Conservation (phyloP, 2,113 vertebrate genomes). For the Pteropus alecto region DNA sequence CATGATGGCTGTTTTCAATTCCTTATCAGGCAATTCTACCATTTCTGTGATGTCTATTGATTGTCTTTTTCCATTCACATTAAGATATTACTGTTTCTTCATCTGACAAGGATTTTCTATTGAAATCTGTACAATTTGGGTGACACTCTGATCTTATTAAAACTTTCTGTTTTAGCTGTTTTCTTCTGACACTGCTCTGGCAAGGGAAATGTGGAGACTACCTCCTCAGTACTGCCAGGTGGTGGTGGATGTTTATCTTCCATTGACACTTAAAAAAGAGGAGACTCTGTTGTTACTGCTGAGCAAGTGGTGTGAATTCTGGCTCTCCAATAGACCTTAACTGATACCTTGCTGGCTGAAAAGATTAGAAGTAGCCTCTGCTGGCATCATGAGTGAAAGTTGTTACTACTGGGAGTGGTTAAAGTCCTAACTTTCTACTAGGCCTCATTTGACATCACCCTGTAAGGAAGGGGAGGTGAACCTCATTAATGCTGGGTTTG, state of each 20-base stretch:
- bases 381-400: background rate
- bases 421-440: background rate
- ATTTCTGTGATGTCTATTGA: background rate
- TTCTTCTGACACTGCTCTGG: background rate
- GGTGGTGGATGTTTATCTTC: background rate
- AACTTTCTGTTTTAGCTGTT: background rate
- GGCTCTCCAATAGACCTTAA: background rate
- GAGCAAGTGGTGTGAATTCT: background rate
- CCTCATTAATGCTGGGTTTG: background rate
- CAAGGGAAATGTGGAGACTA: background rate
- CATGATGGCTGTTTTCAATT: background rate
- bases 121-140: background rate
- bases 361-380: background rate
- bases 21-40: background rate
- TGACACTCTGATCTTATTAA: background rate
- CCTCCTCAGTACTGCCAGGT: background rate
- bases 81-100: background rate
- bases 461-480: too few relatives aligned
- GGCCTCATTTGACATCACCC: background rate
- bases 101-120: background rate
- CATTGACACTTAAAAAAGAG: background rate
- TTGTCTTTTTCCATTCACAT: background rate
- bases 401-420: background rate
- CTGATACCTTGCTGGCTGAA: background rate
- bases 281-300: background rate